A percentile compares a stretch with the other conserved stretches of the same genome.
These are phyloP conservation scores for Chymomyza caudatula DNA, from an alignment of 2,888 invertebrate genomes.

Conservation along the genomic window DNA sequence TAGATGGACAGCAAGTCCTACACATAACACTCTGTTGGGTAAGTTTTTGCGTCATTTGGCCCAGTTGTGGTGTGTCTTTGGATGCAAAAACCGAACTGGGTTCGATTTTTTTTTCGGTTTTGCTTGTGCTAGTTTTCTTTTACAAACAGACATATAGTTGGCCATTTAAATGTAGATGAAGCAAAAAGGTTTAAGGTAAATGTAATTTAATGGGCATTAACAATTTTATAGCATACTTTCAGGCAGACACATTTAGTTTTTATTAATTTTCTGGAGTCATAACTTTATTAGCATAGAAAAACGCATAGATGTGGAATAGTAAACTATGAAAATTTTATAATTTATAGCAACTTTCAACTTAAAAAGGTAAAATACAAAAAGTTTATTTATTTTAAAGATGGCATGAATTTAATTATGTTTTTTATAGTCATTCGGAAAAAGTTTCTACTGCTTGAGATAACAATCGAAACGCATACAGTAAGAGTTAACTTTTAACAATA, in stretches of 20 bases:
- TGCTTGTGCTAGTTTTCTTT: conserved; percentile 12
- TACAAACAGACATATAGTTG: conserved; percentile 6
- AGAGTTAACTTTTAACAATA: no score
- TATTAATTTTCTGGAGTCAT: not conserved
- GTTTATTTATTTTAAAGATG: not conserved
- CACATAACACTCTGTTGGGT: conserved; percentile 31
- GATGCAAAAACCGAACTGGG: not conserved
- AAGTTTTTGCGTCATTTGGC: conserved; percentile 27
- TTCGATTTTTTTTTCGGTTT: not conserved
- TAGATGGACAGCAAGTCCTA: not conserved
- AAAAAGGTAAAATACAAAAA: no score
- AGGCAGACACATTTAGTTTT: not conserved
- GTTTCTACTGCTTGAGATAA: not conserved
- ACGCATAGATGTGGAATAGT: no score
- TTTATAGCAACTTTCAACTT: no score
- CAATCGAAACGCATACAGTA: not conserved
- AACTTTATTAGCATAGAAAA: no score
- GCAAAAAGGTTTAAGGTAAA: not conserved
- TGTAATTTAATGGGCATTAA: not conserved
- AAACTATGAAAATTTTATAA: no score
- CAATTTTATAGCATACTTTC: not conserved
- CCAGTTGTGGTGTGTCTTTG: not conserved
- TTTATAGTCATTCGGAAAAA: not conserved
- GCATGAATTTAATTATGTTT: not conserved
- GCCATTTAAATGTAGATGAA: not conserved